Base-by-base conservation (phyloP, 2,113 vertebrate species). In the Ammospiza nelsoni region DNA sequence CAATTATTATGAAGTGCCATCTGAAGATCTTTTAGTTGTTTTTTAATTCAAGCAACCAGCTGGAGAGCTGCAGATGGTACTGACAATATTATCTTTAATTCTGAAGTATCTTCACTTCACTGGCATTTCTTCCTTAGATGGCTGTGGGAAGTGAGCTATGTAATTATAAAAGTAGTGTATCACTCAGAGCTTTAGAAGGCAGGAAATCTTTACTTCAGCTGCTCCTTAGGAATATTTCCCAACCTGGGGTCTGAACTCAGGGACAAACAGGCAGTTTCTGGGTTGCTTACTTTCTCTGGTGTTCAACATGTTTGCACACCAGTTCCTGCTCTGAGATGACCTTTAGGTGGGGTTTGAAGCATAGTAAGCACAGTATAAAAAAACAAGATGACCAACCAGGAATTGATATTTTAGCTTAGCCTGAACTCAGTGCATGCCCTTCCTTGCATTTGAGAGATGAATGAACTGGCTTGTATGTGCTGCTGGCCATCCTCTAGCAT, bases 61-160 rank as follows among this genome's bases (percentile, higher is more conserved):
- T 98, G 97, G 94, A 97, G 96, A 94, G 84, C 93, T 98, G 95
- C 98, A 98, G 97, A 98, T 98, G 98, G 97, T 97, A 68, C 93
- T 93, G 89, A 91, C 89, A 93, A 35, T 97, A 41, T 75, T 89
- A 63, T 94, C 80, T 94, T 33, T 84, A 69, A 25, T 89, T 84
- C 39, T 54, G 59, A 90, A 58, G 48, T 52, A 55, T 72, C n/a
- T 82, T 92, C 14, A 52, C 10, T 69, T 87, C 25, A 65, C 59
- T 0, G 0, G 12, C 19, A 10, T 52, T 84, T 91, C 18, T 39
- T 77, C 51, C 23, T 84, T 76, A 74, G 12, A 18, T 77, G 25
- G 2, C 69, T 88, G 31, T 39, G 44, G 4, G n/a, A 65, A 78
- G 18, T 73, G 39, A 84, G 46, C 44, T 68, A 3, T 61, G 2